A percentile compares a stretch with the other conserved stretches of the same genome.
These are phyloP conservation scores for Hesperia comma DNA, from an alignment of 2,888 invertebrate species.

Conservation along the genomic window DNA sequence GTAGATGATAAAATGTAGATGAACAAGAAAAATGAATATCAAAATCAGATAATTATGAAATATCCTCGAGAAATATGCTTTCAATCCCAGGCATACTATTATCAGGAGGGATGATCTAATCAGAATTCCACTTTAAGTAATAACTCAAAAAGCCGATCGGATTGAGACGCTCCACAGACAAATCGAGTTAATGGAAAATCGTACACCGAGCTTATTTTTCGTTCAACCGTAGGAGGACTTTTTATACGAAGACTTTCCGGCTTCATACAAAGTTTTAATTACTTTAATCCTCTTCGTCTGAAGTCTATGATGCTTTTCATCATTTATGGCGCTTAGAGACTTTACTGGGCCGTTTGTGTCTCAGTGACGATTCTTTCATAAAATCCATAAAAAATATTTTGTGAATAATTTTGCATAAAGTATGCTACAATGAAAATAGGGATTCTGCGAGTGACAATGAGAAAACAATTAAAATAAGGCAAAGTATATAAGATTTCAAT, in stretches of 20 bases:
- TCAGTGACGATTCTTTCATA: neutral
- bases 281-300: conserved; percentile 24
- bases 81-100: conserved; percentile 9
- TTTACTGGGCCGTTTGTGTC: neutral
- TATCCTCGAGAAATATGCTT: conserved; percentile 6
- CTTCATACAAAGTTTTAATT: conserved; percentile 29
- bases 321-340: neutral
- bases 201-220: conserved; percentile 15
- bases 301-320: conserved; percentile 5
- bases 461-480: too few species aligned
- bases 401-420: too few species aligned
- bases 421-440: too few species aligned
- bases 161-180: conserved; percentile 15
- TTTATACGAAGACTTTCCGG: conserved; percentile 1
- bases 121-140: conserved; percentile 28
- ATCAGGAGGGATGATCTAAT: conserved; percentile 19
- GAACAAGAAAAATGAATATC: neutral
- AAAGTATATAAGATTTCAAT: too few species aligned
- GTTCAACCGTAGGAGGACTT: conserved; percentile 2
- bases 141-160: conserved; percentile 25
- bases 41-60: neutral
- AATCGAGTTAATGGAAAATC: conserved; percentile 32
- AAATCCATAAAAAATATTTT: neutral
- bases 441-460: too few species aligned
- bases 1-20: too few species aligned